Base-by-base conservation (phyloP, 2,113 vertebrate species). In the Hypomesus transpacificus region DNA sequence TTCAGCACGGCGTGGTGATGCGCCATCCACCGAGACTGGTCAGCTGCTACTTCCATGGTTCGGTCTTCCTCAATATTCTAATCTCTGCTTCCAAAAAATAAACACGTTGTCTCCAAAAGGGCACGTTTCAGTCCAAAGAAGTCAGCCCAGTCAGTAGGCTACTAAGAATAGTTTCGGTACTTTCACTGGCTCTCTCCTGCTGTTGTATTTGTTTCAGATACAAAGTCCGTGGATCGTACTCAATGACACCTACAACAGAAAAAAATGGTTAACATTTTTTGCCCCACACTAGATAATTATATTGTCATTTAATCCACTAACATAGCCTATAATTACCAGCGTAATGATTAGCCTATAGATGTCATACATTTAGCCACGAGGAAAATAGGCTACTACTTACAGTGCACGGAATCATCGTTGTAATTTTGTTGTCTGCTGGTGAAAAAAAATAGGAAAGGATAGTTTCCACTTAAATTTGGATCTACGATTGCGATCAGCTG, bases 1-100 rank as follows among this genome's bases (percentile, higher is more conserved):
- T 98, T 98, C 78, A 99, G 91, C 71, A 98, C 95, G 8, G 96
- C 94, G 81, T 98, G 96, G 82, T 98, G 97, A 88, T 98, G 97
- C 81, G 96, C 93, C 95, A 98, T 96, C 97, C 97, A 98, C 80
- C 97, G 96, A 76, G 97, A 96, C 92, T 99, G 97, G 80, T 99
- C 97, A 3, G 97, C 87, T 82, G 89, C 94, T 84, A 98, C 95
- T 90, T 98, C 97, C 97, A 99, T 93, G 73, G 76, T 83, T 74
- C 71, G 79, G 81, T 76, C 53, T 73, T 61, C 65, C 65, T n/a
- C n/a, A 4, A 22, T 68, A 39, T 52, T 54, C 24, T 68, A 39
- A 68, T 54, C 24, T 68, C 66, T 24, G 16, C 54, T 24, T 65
- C 20, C 63, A n/a, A 50, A 20, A 46, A 14, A 21, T 21, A 20